Conservation (phyloP, 2,113 vertebrate genomes). For the Sitta europaea region DNA sequence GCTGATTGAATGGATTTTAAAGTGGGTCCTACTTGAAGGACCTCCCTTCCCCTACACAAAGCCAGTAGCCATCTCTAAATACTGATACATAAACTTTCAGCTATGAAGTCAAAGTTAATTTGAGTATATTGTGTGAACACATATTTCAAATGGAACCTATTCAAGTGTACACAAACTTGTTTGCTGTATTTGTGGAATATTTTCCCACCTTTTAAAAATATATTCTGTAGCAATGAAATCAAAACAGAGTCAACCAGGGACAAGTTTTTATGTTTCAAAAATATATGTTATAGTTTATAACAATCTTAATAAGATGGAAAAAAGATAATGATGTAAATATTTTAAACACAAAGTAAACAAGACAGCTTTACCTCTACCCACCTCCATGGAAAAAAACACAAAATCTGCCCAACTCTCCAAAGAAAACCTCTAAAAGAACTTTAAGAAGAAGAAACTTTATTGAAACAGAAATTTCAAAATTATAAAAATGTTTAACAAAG, state of each 20-base stretch:
- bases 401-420: fast-evolving
- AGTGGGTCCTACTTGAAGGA: neutral
- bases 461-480: neutral
- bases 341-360: neutral
- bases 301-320: neutral
- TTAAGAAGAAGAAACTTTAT: neutral
- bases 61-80: neutral
- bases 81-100: neutral
- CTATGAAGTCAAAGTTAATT: neutral
- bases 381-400: fast-evolving
- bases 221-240: neutral
- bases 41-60: neutral
- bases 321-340: neutral
- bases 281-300: too few species aligned
- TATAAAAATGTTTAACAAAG: fast-evolving
- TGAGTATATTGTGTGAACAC: neutral
- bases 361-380: neutral
- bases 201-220: neutral
- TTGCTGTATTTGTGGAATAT: fast-evolving
- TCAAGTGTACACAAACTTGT: neutral
- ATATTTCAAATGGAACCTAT: neutral
- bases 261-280: too few species aligned
- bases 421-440: fast-evolving
- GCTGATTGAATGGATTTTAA: neutral
- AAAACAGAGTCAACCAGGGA: neutral